Evolutionary conservation across 2,888 invertebrate genomes (phyloP), one percentile per base, ranked within the genome.

Genomic region (Schrankia costaestrigalis): DNA sequence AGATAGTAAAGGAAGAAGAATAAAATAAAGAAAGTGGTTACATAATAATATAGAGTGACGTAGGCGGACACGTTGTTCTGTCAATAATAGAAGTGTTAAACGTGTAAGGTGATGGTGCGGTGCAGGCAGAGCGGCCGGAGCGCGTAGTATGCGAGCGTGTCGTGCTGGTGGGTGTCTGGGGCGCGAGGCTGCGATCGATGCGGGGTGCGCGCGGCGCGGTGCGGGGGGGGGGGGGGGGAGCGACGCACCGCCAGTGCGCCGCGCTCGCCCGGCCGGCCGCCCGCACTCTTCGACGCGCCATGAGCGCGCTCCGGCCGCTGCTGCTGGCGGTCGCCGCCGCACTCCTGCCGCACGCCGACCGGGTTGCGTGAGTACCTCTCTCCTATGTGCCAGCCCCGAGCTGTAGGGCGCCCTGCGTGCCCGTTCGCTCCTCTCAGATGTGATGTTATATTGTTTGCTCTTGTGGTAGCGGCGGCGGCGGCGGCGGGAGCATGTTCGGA

Each of bases 401-500:
- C 26, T 7, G 11, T 19, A 6, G 13, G 4, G 6, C 11, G 29
- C 14, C 24, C 24, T 7, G 9, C 13, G n/a, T 9, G 30, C 23
- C 33, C 17, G 17, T 6, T 21, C 23, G 24, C 26, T 25, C 12
- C 21, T 41, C 35, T 29, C 14, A 29, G 14, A 32, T 44, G 38
- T 44, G 26, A 37, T 39, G 26, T n/a, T n/a, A n/a, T n/a, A n/a
- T n/a, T 50, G 21, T 56, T 51, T 53, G 33, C 35, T 62, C 52
- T 89, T 91, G 91, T 74, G 85, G 89, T 70, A 90, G 89, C 67
- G 91, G 89, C 67, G 91, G 91, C 69, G 92, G 92, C 55, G 67
- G 68, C 69, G 92, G 92, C 58, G 69, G 56, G 56, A 58, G 71
- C 87, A 94, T 93, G 93, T 89, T 94, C 84, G 94, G 94, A 65